phyloP scores from a whole-genome alignment of 1,140 invertebrate genomes.

The Formica selysi region DNA sequence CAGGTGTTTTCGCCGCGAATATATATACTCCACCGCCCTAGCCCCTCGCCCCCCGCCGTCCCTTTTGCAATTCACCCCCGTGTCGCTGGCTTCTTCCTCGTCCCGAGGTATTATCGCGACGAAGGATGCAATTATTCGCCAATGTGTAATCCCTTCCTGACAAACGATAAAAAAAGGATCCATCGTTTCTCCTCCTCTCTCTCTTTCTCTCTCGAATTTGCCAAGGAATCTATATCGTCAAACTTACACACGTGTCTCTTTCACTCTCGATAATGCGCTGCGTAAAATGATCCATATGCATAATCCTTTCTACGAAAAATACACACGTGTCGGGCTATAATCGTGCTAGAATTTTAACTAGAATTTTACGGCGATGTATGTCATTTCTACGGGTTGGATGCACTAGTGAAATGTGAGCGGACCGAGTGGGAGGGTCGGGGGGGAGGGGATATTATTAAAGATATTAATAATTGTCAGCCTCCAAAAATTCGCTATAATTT shows the following conservation, averaged over 20 bases:
- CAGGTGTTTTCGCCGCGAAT: constrained; percentile 76
- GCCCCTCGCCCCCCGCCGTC: constrained; percentile 11
- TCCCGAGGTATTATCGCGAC: constrained; percentile 41
- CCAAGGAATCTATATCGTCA: no score
- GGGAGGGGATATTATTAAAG: constrained; percentile 7
- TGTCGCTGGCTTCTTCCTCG: constrained; percentile 47
- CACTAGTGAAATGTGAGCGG: neutral
- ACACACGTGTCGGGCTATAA: no score
- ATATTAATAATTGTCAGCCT: constrained; percentile 50
- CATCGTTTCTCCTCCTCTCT: neutral
- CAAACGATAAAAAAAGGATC: neutral
- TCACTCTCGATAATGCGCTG: neutral
- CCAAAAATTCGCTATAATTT: constrained; percentile 23
- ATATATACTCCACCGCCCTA: constrained; percentile 67
- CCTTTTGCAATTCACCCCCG: constrained; percentile 45
- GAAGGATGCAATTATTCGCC: neutral
- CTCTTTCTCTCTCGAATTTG: no score
- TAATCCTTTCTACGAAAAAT: constrained; percentile 26
- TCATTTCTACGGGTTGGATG: constrained; percentile 52
- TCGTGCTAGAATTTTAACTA: neutral
- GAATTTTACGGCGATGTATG: constrained; percentile 56
- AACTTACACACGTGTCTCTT: neutral
- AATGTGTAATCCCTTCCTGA: no score
- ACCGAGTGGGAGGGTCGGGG: no score
- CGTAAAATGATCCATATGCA: constrained; percentile 18